A percentile compares a stretch with the other conserved stretches of the same genome.
Conservation (phyloP, 2,888 invertebrate genomes). For the Chymomyza caudatula region DNA sequence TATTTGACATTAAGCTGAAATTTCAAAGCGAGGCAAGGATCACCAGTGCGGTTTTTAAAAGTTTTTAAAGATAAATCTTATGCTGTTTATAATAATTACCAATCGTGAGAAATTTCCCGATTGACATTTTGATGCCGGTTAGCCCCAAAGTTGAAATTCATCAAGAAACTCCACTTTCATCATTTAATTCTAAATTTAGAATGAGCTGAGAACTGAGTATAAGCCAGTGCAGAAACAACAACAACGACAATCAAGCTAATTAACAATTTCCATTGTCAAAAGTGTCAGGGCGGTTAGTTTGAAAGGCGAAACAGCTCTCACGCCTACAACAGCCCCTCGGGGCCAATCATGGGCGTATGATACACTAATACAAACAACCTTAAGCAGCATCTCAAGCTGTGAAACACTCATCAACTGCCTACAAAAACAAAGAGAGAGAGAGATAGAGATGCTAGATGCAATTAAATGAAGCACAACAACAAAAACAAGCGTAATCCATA, state of each 20-base stretch:
- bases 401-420: not conserved
- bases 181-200: slow-evolving; percentile 57
- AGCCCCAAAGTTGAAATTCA: slow-evolving; percentile 25
- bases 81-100: not conserved
- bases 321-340: slow-evolving; percentile 15
- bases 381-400: slow-evolving; percentile 35
- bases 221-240: slow-evolving; percentile 17
- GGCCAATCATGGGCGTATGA: slow-evolving; percentile 37
- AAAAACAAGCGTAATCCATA: slow-evolving; percentile 14
- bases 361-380: slow-evolving; percentile 21
- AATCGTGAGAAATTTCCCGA: not conserved
- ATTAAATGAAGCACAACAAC: slow-evolving; percentile 48
- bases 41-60: too few species aligned
- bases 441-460: slow-evolving; percentile 38
- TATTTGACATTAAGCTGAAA: too few species aligned
- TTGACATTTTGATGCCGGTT: not conserved
- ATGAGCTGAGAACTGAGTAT: slow-evolving; percentile 13
- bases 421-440: not conserved
- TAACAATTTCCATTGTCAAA: slow-evolving; percentile 57
- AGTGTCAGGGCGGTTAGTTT: slow-evolving; percentile 70
- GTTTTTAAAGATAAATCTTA: not conserved
- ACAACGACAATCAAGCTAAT: slow-evolving; percentile 48
- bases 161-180: slow-evolving; percentile 26
- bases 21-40: too few species aligned
- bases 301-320: slow-evolving; percentile 51